These are phyloP conservation scores for Mesorhabditis spiculigera DNA, from an alignment of 2,888 invertebrate species.

Conservation along the genomic window DNA sequence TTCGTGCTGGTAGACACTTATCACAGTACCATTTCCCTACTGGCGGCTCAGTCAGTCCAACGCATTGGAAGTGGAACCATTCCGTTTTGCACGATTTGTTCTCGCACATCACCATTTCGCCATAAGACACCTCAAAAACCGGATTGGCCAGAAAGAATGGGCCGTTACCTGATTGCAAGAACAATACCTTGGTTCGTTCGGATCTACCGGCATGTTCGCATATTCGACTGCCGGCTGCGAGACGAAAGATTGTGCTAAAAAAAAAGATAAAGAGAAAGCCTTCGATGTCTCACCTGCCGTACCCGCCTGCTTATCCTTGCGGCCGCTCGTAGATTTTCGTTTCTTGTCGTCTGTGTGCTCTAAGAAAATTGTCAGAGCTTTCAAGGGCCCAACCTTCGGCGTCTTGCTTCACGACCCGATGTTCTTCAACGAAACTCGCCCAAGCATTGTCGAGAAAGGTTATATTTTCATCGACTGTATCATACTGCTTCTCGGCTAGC, in stretches of 20 bases:
- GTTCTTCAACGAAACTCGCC: not conserved
- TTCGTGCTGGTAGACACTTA: slow-evolving; percentile 62
- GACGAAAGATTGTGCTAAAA: too few species aligned
- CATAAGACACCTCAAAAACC: slow-evolving; percentile 72
- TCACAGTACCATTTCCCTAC: slow-evolving; percentile 62
- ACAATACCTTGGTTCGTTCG: slow-evolving; percentile 94
- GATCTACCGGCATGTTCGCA: slow-evolving; percentile 72
- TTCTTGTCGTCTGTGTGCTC: too few species aligned
- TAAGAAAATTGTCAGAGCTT: too few species aligned
- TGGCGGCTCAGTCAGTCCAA: slow-evolving; percentile 35
- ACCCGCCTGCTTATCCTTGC: too few species aligned
- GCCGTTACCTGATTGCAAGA: slow-evolving; percentile 77
- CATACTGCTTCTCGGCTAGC: slow-evolving; percentile 1
- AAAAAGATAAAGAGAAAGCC: too few species aligned
- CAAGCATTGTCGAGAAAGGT: slow-evolving; percentile 9
- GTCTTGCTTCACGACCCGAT: too few species aligned
- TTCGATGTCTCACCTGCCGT: too few species aligned
- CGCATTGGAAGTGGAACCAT: slow-evolving; percentile 63
- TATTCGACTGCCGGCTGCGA: too few species aligned
- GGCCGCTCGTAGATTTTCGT: too few species aligned
- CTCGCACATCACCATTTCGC: slow-evolving; percentile 95
- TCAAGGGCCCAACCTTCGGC: too few species aligned
- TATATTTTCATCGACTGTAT: slow-evolving; percentile 9
- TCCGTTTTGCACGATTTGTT: slow-evolving; percentile 69
- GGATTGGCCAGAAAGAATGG: not conserved